A percentile compares a stretch with the other conserved stretches of the same genome.
phyloP scores from a whole-genome alignment of 2,888 invertebrate species.

The Eristalinus sepulchralis region DNA sequence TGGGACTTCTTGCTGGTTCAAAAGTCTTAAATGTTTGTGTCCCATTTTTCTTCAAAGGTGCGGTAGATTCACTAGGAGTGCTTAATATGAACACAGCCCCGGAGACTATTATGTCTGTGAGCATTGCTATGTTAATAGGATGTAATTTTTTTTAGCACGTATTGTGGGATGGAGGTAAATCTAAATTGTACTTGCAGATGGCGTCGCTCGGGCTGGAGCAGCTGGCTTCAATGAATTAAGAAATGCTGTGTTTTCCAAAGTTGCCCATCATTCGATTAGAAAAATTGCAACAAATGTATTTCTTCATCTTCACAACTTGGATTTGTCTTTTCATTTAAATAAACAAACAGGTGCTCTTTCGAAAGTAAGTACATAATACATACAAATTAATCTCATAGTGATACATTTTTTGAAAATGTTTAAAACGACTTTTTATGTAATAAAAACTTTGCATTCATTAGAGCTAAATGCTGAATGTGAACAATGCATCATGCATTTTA shows the following conservation, averaged over 20 bases:
- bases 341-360: constrained; percentile 97
- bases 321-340: constrained; percentile 95
- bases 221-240: constrained; percentile 97
- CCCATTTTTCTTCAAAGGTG: constrained; percentile 97
- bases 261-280: constrained; percentile 98
- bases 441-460: too few relatives aligned
- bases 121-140: constrained; percentile 91
- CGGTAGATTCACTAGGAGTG: constrained; percentile 92
- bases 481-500: too few relatives aligned
- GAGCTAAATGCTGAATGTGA: too few relatives aligned
- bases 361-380: constrained; percentile 83
- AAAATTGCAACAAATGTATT: constrained; percentile 97
- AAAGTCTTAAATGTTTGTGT: constrained; percentile 95
- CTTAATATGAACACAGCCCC: constrained; percentile 90
- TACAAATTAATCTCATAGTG: too few relatives aligned
- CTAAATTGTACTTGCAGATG: constrained; percentile 86
- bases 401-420: too few relatives aligned
- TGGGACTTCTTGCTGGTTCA: constrained; percentile 89
- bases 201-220: constrained; percentile 93
- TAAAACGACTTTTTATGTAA: too few relatives aligned
- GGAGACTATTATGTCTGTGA: constrained; percentile 89
- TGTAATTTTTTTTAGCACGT: constrained; percentile 83
- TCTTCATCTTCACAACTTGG: constrained; percentile 95
- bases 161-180: neutral
- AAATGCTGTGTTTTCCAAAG: constrained; percentile 98